Percentiles rank a stretch among this genome's conserved stretches.
Evolutionary conservation across 2,888 invertebrate species (phyloP).

Genomic region (Dasypogon diadema): DNA sequence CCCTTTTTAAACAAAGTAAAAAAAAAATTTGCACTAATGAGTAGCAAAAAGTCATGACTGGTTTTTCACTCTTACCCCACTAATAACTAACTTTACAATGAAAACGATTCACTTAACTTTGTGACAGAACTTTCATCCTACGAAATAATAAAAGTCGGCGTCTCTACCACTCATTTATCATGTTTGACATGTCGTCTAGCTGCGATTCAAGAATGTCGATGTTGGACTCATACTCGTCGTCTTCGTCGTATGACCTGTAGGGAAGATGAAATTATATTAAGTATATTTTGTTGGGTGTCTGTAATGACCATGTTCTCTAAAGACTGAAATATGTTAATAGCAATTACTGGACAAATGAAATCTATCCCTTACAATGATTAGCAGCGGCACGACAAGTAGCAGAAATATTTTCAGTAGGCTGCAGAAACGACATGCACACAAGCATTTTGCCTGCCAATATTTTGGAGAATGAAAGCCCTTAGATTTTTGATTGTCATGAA

Average conservation of each 20-base stretch:
- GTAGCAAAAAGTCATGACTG: conserved; percentile 37
- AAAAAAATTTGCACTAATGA: conserved; percentile 30
- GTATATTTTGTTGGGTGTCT: too few relatives aligned
- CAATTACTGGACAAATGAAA: too few relatives aligned
- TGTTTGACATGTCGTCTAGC: conserved; percentile 57
- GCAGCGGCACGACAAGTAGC: too few relatives aligned
- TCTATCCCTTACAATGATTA: too few relatives aligned
- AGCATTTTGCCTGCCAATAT: too few relatives aligned
- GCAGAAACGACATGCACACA: too few relatives aligned
- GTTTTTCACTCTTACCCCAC: conserved; percentile 25
- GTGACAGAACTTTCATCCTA: conserved; percentile 31
- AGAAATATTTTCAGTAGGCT: too few relatives aligned
- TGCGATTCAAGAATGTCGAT: conserved; percentile 58
- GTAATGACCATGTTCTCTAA: too few relatives aligned
- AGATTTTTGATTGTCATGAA: too few relatives aligned
- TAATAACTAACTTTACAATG: conserved; percentile 29
- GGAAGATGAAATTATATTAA: too few relatives aligned
- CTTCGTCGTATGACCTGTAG: conserved; percentile 57
- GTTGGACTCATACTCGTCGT: conserved; percentile 58
- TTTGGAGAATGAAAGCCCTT: too few relatives aligned
- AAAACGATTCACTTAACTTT: conserved; percentile 32
- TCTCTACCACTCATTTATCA: conserved; percentile 57
- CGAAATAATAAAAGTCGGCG: neutral
- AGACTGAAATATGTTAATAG: too few relatives aligned
- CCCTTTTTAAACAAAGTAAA: conserved; percentile 18